Evolutionary conservation across 2,888 invertebrate species (phyloP), one percentile per base, ranked within the genome.

Genomic region (Papilio elwesi): DNA sequence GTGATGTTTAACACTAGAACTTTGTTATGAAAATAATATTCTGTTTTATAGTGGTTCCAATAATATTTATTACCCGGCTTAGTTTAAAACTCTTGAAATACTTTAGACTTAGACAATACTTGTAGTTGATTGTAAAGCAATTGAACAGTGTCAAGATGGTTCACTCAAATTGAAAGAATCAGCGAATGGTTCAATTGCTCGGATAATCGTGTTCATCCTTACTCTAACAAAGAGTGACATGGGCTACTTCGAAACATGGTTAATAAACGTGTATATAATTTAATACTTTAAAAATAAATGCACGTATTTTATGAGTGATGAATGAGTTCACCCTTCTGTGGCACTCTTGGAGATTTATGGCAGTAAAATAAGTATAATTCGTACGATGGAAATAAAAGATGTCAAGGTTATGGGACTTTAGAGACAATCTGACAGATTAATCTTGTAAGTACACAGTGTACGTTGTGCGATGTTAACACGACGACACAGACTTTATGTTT

Each of bases 181-280:
- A 77, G 76, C 12, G 74, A 86, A 83, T 84, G 82, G 84, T 86
- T 79, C 87, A 87, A 88, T 88, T 85, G 85, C 82, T 79, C 82
- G 74, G 78, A 76, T 80, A 85, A 90, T 89, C 86, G 86, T 80
- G 77, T 76, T 82, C 86, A 87, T 90, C 90, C 90, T 88, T 83
- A 80, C 71, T 76, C 78, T 82, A 85, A 90, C 86, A 82, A 84
- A 76, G 76, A 78, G 57, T 72, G 76, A 76, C 74, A 65, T 69
- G 66, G 68, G 67, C 64, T 75, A 51, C 36, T 70, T 49, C 15
- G 16, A 16, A 16, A 71, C 38, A 51, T 49, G 15, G 12, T 55
- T 10, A 55, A 16, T 26, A 55, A 16, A 55, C 16, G 10, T 55
- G 3, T 26, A 12, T 6, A 26, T 26, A 10, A 26, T 26, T 26